These are phyloP conservation scores for Drosophila varians DNA, from an alignment of 1,140 invertebrate genomes.

Conservation along the genomic window DNA sequence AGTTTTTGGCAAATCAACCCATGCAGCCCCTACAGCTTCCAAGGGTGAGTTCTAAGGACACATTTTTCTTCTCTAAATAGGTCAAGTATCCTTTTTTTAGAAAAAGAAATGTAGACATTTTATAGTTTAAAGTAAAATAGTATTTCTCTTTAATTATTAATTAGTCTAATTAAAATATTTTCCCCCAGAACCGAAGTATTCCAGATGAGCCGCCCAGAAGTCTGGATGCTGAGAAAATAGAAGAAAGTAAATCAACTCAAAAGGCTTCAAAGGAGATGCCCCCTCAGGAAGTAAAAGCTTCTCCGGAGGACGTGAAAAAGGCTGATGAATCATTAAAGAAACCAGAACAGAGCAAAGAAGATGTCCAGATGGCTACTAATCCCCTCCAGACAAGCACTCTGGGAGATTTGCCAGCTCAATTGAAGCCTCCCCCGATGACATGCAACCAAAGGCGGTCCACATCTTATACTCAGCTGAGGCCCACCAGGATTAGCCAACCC, in stretches of 20 bases:
- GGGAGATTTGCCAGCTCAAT: slow-evolving; percentile 19
- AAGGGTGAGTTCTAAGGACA: slow-evolving; percentile 24
- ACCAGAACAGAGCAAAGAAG: not conserved
- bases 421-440: slow-evolving; percentile 49
- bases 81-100: not conserved
- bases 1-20: slow-evolving; percentile 29
- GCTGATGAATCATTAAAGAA: not conserved
- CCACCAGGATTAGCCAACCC: slow-evolving; percentile 73
- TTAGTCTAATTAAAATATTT: not conserved
- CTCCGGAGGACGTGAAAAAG: not conserved
- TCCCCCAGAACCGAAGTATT: not conserved
- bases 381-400: slow-evolving; percentile 19
- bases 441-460: slow-evolving; percentile 69
- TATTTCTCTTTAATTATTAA: not conserved
- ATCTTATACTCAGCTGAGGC: slow-evolving; percentile 65
- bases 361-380: not conserved
- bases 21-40: slow-evolving; percentile 33
- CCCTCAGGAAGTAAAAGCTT: not conserved
- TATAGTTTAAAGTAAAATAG: not conserved
- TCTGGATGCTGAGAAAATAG: not conserved
- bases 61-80: slow-evolving; percentile 7
- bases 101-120: not conserved
- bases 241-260: not conserved
- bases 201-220: not conserved
- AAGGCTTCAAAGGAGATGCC: not conserved